These are phyloP conservation scores for Scaptomyza tumidula DNA, from an alignment of 2,888 invertebrate species.

Conservation along the genomic window DNA sequence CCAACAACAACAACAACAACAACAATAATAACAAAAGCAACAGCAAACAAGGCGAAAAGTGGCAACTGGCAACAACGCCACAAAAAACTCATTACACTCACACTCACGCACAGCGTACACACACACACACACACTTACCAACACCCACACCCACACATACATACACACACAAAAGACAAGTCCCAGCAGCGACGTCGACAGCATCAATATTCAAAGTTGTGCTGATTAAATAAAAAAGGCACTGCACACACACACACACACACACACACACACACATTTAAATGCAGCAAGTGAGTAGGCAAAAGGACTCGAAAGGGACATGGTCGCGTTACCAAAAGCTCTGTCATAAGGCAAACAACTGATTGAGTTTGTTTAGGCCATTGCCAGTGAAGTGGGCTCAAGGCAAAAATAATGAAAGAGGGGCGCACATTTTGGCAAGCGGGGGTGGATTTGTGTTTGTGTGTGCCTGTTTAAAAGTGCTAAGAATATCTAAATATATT, in stretches of 20 bases:
- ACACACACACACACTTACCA: conserved; percentile 5
- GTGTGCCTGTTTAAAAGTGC: conserved; percentile 4
- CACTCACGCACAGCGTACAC: conserved; percentile 19
- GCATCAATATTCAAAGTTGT: conserved; percentile 56
- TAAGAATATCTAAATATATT: background rate
- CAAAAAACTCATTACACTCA: conserved; percentile 46
- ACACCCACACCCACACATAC: conserved; percentile 10
- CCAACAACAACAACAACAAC: conserved; percentile 26
- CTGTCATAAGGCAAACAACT: conserved; percentile 66
- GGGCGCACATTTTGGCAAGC: background rate
- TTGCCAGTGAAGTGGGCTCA: conserved; percentile 41
- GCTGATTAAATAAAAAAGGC: conserved; percentile 38
- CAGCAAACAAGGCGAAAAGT: conserved; percentile 36
- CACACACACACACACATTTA: conserved; percentile 13
- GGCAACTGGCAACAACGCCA: conserved; percentile 47
- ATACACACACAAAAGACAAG: conserved; percentile 16
- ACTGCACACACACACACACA: conserved; percentile 17
- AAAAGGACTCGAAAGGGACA: conserved; percentile 51
- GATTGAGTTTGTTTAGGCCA: conserved; percentile 70
- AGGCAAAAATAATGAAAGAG: background rate
- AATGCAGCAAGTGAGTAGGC: conserved; percentile 21
- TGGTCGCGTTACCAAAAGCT: conserved; percentile 52
- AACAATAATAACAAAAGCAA: background rate
- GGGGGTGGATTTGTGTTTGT: conserved; percentile 2
- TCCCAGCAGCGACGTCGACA: conserved; percentile 45